Base-by-base conservation (phyloP, 2,888 invertebrate species). In the Drosophila putrida region DNA sequence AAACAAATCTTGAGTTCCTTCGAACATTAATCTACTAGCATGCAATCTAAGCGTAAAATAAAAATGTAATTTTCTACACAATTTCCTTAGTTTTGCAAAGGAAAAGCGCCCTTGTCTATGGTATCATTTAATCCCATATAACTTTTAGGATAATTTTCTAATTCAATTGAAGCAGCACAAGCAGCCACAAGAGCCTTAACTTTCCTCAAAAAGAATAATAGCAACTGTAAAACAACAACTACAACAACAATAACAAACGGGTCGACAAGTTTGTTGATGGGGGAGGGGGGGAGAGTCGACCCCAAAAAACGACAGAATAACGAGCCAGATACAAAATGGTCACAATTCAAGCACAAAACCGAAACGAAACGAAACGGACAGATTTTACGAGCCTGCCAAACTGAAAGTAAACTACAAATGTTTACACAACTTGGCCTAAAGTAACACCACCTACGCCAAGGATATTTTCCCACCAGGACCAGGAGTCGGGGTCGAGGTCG, bases 361-460 rank as follows among this genome's bases (percentile, higher is more conserved):
- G 72, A 44, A 44, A 55, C 39, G 39, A 61, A 61, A 39, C 61
- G 85, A 76, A 82, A 80, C 65, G 73, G 82, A 72, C 80, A 88
- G 78, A 83, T 87, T 89, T 85, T 85, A 89, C 78, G 89, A 88
- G 85, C 71, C 82, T 80, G 76, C 71, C 79, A 77, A 78, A 85
- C 89, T 75, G 82, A 82, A 85, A 79, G 80, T 82, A 85, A 83
- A 83, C 89, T 83, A 89, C 82, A 83, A 83, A 83, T 83, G 89
- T 83, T 83, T 83, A 88, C 70, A 89, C 87, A 83, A 83, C 87
- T 83, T 75, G 69, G 80, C 65, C 65, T 39, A 61, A 51, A 62
- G 63, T 59, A 62, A 55, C 76, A 79, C 84, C 64, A 76, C 85
- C 71, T 71, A 71, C 65, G n/a, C 15, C 41, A 67, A 49, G 57